Percentiles rank a stretch among this genome's conserved stretches.
Evolutionary conservation across 2,888 invertebrate species (phyloP).

Genomic region (Tetrapedia diversipes): DNA sequence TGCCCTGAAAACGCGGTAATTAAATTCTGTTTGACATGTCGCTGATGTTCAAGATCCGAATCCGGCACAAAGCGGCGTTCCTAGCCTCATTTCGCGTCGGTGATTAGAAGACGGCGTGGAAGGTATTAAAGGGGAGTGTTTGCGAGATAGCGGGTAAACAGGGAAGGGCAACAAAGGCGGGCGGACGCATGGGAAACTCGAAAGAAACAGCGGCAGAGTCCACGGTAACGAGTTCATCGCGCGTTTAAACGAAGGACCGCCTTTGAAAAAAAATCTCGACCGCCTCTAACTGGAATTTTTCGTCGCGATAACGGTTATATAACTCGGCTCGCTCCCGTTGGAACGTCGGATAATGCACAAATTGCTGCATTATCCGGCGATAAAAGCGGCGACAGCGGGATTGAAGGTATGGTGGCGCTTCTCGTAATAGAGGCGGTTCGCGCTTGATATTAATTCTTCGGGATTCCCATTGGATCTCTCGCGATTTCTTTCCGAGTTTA

Average conservation of each 20-base stretch:
- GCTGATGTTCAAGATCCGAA: constrained; percentile 19
- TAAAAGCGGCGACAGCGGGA: background rate
- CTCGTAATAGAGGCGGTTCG: too few relatives aligned
- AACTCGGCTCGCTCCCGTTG: background rate
- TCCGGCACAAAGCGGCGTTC: background rate
- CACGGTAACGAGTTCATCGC: constrained; percentile 24
- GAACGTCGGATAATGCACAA: background rate
- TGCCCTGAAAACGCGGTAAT: background rate
- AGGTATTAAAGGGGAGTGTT: constrained; percentile 25
- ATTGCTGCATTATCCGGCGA: background rate
- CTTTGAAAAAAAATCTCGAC: constrained; percentile 2
- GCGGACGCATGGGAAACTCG: constrained; percentile 23
- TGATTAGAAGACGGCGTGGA: constrained; percentile 24
- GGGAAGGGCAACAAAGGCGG: constrained; percentile 22
- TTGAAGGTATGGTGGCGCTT: too few relatives aligned
- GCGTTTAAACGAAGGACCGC: constrained; percentile 9
- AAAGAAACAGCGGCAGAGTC: constrained; percentile 4
- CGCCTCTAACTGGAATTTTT: constrained; percentile 28
- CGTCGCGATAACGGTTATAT: background rate
- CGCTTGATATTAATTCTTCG: too few relatives aligned
- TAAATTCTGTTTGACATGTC: constrained; percentile 1
- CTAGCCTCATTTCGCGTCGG: constrained; percentile 2
- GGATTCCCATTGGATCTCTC: too few relatives aligned
- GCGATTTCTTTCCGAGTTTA: too few relatives aligned
- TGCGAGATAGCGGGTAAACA: constrained; percentile 25